Percentiles rank a stretch among this genome's conserved stretches.
These are phyloP conservation scores for Cyprinodon diabolis DNA, from an alignment of 2,797 vertebrate genomes.

Conservation along the genomic window DNA sequence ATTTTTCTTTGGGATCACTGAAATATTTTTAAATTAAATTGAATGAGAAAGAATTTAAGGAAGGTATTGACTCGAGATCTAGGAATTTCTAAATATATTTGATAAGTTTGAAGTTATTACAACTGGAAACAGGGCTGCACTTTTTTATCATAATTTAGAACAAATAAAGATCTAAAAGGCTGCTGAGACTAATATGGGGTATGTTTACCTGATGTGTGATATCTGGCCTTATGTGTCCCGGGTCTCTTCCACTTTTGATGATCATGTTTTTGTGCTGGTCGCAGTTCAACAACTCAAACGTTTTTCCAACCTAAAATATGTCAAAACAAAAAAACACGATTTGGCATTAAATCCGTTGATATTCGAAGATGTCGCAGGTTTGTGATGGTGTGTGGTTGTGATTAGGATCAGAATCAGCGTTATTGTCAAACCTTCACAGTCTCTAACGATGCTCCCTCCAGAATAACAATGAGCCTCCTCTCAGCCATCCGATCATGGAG, in stretches of 20 bases:
- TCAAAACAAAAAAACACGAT: not conserved
- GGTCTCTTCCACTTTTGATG: constrained; percentile 90
- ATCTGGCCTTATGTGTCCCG: constrained; percentile 89
- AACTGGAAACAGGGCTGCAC: not conserved
- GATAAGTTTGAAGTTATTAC: not conserved
- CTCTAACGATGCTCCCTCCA: constrained; percentile 93
- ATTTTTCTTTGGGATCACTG: no score
- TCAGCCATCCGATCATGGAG: constrained; percentile 81
- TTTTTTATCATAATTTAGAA: not conserved
- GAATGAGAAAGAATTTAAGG: no score
- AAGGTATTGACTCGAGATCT: no score
- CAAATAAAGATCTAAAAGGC: not conserved
- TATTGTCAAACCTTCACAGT: constrained; percentile 88
- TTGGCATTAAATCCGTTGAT: not conserved
- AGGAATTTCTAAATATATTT: not conserved
- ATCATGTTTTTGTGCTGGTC: constrained; percentile 94
- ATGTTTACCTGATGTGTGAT: constrained; percentile 91
- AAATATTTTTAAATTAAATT: no score
- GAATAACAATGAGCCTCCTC: constrained; percentile 86
- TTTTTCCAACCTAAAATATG: constrained; percentile 89
- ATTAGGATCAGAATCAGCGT: constrained; percentile 31
- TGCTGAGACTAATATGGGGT: not conserved
- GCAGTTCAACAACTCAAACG: constrained; percentile 94
- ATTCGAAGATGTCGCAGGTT: not conserved
- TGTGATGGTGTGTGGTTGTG: not conserved